Conservation (phyloP, 2,113 vertebrate species). For the Isurus oxyrinchus region DNA sequence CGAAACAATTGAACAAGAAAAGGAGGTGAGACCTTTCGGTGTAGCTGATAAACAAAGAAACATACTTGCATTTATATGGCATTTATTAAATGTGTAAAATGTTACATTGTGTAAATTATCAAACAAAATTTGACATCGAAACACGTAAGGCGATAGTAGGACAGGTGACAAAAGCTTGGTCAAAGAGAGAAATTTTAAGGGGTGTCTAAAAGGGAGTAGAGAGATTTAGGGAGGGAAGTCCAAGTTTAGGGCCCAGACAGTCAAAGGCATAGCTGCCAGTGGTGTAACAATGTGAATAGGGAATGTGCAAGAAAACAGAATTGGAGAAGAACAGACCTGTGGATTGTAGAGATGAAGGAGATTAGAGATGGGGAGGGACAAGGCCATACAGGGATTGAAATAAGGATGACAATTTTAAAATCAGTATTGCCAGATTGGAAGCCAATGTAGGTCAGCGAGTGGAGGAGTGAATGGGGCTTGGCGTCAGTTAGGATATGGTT, state of each 20-base stretch:
- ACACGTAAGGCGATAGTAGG: neutral
- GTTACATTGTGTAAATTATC: neutral
- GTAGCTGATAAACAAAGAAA: neutral
- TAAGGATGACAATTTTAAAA: no score
- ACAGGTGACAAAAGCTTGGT: neutral
- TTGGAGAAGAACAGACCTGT: neutral
- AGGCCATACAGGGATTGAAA: no score
- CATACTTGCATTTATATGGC: no score
- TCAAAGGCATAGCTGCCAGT: neutral
- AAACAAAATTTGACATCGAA: neutral
- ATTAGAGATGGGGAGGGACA: neutral
- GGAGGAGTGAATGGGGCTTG: no score
- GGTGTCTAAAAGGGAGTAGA: neutral
- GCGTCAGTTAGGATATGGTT: no score
- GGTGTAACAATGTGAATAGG: neutral
- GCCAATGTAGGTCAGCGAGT: no score
- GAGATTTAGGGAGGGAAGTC: neutral
- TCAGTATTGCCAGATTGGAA: no score
- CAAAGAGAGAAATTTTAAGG: neutral
- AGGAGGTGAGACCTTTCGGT: neutral
- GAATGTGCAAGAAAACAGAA: neutral
- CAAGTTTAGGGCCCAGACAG: no score
- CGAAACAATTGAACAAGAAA: conserved; percentile 20
- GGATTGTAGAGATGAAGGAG: neutral
- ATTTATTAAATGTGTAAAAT: neutral